Evolutionary conservation across 2,797 vertebrate genomes (phyloP).

Genomic region (Tarsius wallacei): DNA sequence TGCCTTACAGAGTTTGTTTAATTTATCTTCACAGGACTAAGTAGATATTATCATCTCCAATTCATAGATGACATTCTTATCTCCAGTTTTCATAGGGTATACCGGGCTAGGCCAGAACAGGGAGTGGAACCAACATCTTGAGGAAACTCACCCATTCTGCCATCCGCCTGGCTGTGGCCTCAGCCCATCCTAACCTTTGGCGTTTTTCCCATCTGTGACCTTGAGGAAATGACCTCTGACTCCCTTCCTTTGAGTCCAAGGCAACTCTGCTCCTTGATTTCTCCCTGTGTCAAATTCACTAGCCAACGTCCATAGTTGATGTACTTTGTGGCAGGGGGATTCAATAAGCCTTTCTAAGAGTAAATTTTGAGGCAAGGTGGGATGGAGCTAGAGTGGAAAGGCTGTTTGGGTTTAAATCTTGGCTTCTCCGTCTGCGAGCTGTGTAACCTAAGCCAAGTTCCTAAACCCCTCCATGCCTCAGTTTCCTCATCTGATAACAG

Average conservation of each 20-base stretch:
- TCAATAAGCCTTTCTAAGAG: background rate
- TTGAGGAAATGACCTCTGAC: background rate
- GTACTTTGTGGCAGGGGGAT: background rate
- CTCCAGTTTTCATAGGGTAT: too few relatives aligned
- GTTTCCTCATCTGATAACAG: background rate
- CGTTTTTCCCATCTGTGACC: constrained; percentile 8
- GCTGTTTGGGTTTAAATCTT: background rate
- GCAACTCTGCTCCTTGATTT: background rate
- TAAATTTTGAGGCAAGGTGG: background rate
- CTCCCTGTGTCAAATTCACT: background rate
- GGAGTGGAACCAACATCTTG: background rate
- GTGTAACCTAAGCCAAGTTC: background rate
- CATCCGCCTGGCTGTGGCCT: background rate
- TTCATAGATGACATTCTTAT: background rate
- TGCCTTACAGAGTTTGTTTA: background rate
- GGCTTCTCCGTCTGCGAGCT: background rate
- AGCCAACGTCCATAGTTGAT: background rate
- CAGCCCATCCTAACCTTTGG: background rate
- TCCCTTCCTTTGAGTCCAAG: background rate
- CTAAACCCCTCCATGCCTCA: background rate
- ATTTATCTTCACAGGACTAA: background rate
- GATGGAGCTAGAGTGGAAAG: background rate
- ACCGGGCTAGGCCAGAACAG: background rate
- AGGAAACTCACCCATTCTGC: background rate
- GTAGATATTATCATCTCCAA: background rate